Percentiles rank a stretch among this genome's conserved stretches.
Evolutionary conservation across 2,113 vertebrate genomes (phyloP).

Genomic region (Barbus barbus): DNA sequence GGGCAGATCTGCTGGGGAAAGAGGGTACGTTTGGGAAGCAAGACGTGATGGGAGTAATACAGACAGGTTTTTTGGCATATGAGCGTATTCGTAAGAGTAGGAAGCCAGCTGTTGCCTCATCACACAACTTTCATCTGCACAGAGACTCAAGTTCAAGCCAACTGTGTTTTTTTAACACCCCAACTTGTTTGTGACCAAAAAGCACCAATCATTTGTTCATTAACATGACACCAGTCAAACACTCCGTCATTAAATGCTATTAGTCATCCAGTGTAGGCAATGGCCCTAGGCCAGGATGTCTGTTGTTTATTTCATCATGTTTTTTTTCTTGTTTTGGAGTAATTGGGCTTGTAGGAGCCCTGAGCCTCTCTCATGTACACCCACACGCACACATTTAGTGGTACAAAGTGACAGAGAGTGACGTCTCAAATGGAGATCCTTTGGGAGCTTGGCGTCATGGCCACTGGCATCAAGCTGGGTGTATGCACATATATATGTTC

Average conservation of each 20-base stretch:
- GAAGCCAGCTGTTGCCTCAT: not conserved
- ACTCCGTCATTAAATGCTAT: not conserved
- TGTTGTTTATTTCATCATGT: conserved; percentile 30
- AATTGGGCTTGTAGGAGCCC: conserved; percentile 26
- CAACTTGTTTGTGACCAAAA: conserved; percentile 20
- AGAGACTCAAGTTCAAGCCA: not conserved
- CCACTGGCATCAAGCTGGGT: not conserved
- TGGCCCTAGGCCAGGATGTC: not conserved
- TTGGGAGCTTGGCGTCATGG: not conserved
- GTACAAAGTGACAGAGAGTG: not conserved
- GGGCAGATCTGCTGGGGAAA: not conserved
- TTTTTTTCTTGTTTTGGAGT: conserved; percentile 19
- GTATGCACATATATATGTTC: too few species aligned
- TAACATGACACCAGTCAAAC: conserved; percentile 34
- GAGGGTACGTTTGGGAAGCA: not conserved
- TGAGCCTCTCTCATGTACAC: not conserved
- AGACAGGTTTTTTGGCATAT: not conserved
- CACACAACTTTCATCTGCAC: not conserved
- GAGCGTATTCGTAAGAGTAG: not conserved
- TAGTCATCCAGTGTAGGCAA: conserved; percentile 25
- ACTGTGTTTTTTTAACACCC: conserved; percentile 1
- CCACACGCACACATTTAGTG: conserved; percentile 12
- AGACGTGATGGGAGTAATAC: not conserved
- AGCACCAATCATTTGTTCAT: conserved; percentile 2
- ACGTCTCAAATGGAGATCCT: not conserved